A percentile compares a stretch with the other conserved stretches of the same genome.
Evolutionary conservation across 2,113 vertebrate species (phyloP).

Genomic region (Solenodon paradoxus): DNA sequence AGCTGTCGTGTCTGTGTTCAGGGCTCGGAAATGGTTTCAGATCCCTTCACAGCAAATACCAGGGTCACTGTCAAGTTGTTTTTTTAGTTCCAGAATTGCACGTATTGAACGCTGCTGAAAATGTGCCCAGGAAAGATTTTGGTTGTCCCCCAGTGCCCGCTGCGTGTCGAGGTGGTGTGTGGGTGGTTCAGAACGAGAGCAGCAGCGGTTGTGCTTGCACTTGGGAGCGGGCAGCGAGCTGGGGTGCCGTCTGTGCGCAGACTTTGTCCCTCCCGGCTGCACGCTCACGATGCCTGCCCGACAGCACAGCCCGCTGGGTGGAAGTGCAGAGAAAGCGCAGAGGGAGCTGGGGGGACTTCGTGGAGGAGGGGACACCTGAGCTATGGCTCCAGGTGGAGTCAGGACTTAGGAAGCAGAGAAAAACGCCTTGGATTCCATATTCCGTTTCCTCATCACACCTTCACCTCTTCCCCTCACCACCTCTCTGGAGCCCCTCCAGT

Average conservation of each 20-base stretch:
- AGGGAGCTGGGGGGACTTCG: neutral
- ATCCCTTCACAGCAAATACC: neutral
- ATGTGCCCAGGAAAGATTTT: neutral
- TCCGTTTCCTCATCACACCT: fast-evolving
- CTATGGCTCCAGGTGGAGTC: neutral
- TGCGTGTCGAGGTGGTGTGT: fast-evolving
- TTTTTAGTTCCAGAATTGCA: neutral
- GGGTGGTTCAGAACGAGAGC: neutral
- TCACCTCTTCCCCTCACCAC: neutral
- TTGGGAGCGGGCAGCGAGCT: neutral
- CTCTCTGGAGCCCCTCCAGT: fast-evolving
- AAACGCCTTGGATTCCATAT: fast-evolving
- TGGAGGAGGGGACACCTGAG: neutral
- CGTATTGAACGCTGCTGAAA: neutral
- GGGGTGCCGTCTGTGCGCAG: neutral
- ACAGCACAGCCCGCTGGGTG: neutral
- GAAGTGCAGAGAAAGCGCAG: neutral
- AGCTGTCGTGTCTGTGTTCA: neutral
- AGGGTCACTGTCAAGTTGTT: slow-evolving; percentile 6
- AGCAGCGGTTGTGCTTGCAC: fast-evolving
- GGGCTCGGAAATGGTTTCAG: neutral
- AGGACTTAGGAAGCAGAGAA: neutral
- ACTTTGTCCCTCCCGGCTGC: neutral
- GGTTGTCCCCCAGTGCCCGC: neutral
- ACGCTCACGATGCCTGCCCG: neutral